Conservation (phyloP, 2,888 invertebrate species). For the Hypercompe scribonia region DNA sequence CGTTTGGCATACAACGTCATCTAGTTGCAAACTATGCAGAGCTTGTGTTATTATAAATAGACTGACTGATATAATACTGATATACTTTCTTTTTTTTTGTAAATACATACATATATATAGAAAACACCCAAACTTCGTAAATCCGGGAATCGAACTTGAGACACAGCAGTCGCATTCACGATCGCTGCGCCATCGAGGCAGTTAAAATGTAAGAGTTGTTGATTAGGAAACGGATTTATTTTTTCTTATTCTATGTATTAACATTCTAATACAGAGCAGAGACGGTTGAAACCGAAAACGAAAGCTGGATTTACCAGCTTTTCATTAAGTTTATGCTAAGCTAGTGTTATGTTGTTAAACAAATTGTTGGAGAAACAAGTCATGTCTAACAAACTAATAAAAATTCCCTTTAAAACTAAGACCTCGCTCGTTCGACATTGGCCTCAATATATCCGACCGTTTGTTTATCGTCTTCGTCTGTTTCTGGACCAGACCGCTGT, state of each 20-base stretch:
- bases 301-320: neutral
- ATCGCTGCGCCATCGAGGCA: no score
- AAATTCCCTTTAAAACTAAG: slow-evolving; percentile 23
- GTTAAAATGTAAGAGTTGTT: neutral
- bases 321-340: no score
- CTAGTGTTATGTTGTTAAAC: neutral
- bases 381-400: neutral
- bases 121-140: no score
- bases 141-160: no score
- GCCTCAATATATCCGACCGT: slow-evolving; percentile 40
- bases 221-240: neutral
- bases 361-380: neutral
- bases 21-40: no score
- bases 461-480: slow-evolving; percentile 13
- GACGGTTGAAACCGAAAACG: neutral
- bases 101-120: no score
- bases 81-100: no score
- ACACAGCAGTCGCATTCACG: no score
- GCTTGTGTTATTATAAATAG: no score
- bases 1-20: no score
- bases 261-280: neutral
- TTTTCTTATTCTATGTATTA: neutral
- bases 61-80: no score
- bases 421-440: slow-evolving; percentile 47
- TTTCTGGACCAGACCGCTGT: slow-evolving; percentile 1